A percentile compares a stretch with the other conserved stretches of the same genome.
Conservation (phyloP, 2,888 invertebrate genomes). For the Andrena marginata region DNA sequence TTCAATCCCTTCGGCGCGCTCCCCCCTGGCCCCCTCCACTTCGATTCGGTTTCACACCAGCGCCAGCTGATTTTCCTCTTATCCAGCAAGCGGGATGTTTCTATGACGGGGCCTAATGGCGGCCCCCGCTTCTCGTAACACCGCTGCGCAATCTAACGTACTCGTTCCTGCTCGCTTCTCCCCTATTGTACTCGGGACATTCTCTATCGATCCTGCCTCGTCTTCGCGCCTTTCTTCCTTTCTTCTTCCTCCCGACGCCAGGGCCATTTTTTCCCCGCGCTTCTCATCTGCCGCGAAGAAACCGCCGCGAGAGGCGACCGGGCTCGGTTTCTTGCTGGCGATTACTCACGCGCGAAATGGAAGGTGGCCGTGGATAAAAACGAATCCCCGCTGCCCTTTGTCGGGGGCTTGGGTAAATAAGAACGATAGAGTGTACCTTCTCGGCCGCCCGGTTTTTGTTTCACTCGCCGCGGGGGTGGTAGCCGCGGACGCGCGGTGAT, state of each 20-base stretch:
- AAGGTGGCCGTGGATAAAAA: conserved; percentile 40
- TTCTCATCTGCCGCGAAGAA: conserved; percentile 28
- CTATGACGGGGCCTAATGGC: conserved; percentile 60
- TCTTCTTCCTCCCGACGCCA: conserved; percentile 52
- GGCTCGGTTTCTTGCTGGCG: conserved; percentile 54
- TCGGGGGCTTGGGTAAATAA: conserved; percentile 30
- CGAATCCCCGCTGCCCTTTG: conserved; percentile 20
- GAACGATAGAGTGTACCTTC: conserved; percentile 34
- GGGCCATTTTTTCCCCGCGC: not conserved
- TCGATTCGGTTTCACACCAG: conserved; percentile 19
- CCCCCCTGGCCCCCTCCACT: not conserved
- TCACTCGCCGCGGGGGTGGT: not conserved
- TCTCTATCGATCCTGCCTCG: conserved; percentile 70
- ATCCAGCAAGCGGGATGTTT: conserved; percentile 53
- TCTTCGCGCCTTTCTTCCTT: conserved; percentile 22
- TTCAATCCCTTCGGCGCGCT: conserved; percentile 19
- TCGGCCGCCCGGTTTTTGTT: not conserved
- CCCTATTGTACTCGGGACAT: conserved; percentile 71
- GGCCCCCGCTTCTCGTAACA: conserved; percentile 44
- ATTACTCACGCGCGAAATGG: conserved; percentile 51
- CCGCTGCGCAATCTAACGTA: conserved; percentile 60
- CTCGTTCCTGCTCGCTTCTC: conserved; percentile 55
- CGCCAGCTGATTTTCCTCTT: conserved; percentile 47
- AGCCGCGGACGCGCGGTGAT: not conserved
- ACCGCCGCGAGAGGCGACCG: conserved; percentile 36